phyloP scores from a whole-genome alignment of 2,113 vertebrate species.

The Gambusia holbrooki region DNA sequence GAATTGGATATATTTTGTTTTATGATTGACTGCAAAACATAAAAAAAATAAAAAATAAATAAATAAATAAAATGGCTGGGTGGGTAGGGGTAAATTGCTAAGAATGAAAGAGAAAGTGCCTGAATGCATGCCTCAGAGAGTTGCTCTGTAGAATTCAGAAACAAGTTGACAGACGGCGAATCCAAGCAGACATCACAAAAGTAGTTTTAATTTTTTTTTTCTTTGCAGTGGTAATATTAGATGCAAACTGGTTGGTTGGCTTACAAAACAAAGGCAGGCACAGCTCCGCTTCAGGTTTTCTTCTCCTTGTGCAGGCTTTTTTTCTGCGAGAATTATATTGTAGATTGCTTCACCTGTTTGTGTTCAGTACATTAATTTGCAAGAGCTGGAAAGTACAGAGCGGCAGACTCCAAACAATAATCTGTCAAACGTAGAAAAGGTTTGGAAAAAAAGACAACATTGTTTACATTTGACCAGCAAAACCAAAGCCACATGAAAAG shows the following conservation, averaged over 20 bases:
- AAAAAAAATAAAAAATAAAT: not conserved
- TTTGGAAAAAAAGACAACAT: slow-evolving; percentile 60
- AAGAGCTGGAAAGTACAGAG: slow-evolving; percentile 64
- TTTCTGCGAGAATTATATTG: slow-evolving; percentile 62
- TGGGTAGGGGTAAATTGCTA: slow-evolving; percentile 39
- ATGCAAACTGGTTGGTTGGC: slow-evolving; percentile 72
- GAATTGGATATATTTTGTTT: slow-evolving; percentile 49
- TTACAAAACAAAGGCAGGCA: slow-evolving; percentile 67
- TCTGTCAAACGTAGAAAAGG: slow-evolving; percentile 65
- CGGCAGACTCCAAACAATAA: slow-evolving; percentile 70
- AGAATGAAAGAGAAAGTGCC: slow-evolving; percentile 63
- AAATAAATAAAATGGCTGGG: too few species aligned
- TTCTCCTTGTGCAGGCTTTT: slow-evolving; percentile 23
- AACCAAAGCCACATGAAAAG: slow-evolving; percentile 56
- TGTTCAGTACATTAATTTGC: slow-evolving; percentile 70
- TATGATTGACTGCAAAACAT: slow-evolving; percentile 63
- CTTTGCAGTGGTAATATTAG: slow-evolving; percentile 70
- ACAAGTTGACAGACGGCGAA: slow-evolving; percentile 80
- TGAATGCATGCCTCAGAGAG: slow-evolving; percentile 64
- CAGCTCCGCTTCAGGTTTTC: slow-evolving; percentile 57
- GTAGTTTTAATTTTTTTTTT: slow-evolving; percentile 70
- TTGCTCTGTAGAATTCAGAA: slow-evolving; percentile 64
- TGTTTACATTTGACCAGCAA: slow-evolving; percentile 70
- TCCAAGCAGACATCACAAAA: slow-evolving; percentile 78
- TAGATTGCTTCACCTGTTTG: slow-evolving; percentile 72